Evolutionary conservation across 2,113 vertebrate genomes (phyloP).

Genomic region (Sinocyclocheilus rhinocerous): DNA sequence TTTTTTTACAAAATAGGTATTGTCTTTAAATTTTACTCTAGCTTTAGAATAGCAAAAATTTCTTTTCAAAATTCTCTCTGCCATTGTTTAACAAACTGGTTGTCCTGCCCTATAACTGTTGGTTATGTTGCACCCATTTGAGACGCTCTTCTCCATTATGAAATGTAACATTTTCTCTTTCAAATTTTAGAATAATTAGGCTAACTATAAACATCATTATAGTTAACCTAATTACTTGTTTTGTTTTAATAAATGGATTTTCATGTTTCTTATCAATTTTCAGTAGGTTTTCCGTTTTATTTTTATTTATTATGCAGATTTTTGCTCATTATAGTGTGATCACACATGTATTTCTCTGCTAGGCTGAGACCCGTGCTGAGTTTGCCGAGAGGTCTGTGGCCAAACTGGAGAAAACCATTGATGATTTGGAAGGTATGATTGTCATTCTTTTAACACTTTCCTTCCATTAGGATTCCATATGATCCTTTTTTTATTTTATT

Average conservation of each 20-base stretch:
- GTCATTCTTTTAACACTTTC: not conserved
- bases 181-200: not conserved
- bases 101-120: not conserved
- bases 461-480: not conserved
- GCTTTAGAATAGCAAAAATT: not conserved
- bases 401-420: conserved; percentile 89
- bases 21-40: no score
- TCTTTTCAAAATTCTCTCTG: not conserved
- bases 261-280: no score
- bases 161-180: not conserved
- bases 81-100: not conserved
- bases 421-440: conserved; percentile 86
- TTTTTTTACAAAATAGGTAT: no score
- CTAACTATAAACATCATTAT: no score
- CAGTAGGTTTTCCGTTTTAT: no score
- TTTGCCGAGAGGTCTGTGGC: conserved; percentile 87
- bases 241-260: no score
- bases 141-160: not conserved
- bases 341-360: not conserved
- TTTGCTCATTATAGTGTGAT: no score
- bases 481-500: not conserved
- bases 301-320: no score
- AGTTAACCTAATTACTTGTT: no score
- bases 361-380: conserved; percentile 87
- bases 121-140: not conserved